Conservation (phyloP, 2,113 vertebrate species). For the Ahaetulla prasina region DNA sequence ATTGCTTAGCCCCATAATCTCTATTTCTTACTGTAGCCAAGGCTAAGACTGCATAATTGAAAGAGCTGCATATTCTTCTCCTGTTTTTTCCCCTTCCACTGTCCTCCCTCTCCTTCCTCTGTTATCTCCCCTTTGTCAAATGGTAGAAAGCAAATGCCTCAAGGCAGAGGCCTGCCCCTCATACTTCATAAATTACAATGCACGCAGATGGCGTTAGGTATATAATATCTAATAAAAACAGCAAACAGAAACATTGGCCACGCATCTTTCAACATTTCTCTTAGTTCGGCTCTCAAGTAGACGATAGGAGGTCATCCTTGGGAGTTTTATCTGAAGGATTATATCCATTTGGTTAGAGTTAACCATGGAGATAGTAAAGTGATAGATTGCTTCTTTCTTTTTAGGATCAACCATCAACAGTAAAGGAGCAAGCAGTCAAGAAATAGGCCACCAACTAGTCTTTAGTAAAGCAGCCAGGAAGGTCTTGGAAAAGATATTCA, state of each 20-base stretch:
- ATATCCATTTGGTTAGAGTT: background rate
- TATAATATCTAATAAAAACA: background rate
- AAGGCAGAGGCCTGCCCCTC: background rate
- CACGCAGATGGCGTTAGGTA: background rate
- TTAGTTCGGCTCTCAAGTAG: background rate
- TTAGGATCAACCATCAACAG: background rate
- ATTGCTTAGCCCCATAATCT: background rate
- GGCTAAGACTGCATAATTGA: background rate
- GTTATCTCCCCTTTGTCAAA: background rate
- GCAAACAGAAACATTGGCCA: background rate
- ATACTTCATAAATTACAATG: background rate
- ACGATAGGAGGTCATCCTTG: background rate
- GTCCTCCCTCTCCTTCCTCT: background rate
- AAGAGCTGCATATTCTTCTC: background rate
- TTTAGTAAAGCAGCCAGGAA: background rate
- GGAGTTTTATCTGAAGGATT: background rate
- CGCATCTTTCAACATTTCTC: background rate
- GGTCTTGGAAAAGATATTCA: background rate
- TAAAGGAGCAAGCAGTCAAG: background rate
- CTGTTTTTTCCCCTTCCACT: background rate
- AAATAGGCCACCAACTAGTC: background rate
- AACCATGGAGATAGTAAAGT: background rate
- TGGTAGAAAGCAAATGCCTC: background rate
- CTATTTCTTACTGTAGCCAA: background rate
- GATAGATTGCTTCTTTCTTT: background rate